phyloP scores from a whole-genome alignment of 2,888 invertebrate species.

The Troglohyphantes excavatus region DNA sequence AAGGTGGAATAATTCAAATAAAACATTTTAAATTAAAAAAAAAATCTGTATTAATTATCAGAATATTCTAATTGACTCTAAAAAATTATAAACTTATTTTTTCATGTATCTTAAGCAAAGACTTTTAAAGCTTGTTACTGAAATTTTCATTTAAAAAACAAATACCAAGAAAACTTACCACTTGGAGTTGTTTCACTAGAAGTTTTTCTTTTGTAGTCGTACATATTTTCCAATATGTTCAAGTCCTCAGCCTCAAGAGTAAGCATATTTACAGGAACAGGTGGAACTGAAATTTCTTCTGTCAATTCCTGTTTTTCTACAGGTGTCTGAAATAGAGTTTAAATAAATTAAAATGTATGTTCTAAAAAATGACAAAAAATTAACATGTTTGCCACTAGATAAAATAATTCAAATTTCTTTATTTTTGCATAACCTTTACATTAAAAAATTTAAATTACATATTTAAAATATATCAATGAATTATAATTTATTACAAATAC shows the following conservation, averaged over 20 bases:
- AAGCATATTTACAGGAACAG: conserved; percentile 29
- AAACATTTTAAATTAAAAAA: too few species aligned
- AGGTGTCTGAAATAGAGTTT: background rate
- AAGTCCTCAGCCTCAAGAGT: conserved; percentile 78
- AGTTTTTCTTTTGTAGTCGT: conserved; percentile 65
- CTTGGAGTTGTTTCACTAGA: conserved; percentile 72
- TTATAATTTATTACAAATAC: too few species aligned
- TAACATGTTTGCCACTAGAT: too few species aligned
- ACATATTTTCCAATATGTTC: conserved; percentile 77
- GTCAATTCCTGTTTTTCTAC: conserved; percentile 21
- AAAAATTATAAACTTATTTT: background rate
- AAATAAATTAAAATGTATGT: too few species aligned
- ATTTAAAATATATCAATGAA: too few species aligned
- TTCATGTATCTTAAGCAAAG: background rate
- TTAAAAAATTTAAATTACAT: too few species aligned
- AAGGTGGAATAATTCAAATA: too few species aligned
- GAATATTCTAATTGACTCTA: too few species aligned
- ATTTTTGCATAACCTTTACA: too few species aligned
- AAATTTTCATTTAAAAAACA: background rate
- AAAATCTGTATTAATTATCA: too few species aligned
- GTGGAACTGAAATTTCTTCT: background rate
- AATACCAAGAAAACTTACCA: conserved; percentile 42
- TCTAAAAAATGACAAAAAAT: too few species aligned
- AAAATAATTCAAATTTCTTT: too few species aligned
- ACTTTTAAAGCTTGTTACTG: background rate